Base-by-base conservation (phyloP, 2,797 vertebrate genomes). In the Holocentrus rufus region DNA sequence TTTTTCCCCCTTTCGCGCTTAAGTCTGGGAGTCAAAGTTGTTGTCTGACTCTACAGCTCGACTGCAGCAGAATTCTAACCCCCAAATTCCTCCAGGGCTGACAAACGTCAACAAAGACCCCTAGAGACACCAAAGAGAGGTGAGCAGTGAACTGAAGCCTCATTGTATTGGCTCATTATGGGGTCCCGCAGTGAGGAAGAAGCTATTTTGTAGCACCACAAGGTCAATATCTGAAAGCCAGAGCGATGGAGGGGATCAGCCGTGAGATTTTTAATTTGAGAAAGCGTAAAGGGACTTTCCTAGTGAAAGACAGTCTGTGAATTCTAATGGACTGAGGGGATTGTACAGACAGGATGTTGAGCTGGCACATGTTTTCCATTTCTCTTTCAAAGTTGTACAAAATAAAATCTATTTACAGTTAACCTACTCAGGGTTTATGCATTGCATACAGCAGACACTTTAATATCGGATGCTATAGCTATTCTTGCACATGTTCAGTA, bases 51-150 rank as follows among this genome's bases (percentile, higher is more conserved):
- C 82, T 81, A 46, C 83, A 65, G 81, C 85, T 69, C 63, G 73
- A 73, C 85, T 81, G 74, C 79, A 79, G 88, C 84, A 86, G 74
- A 87, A 88, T 89, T 88, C 84, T 64, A 89, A 79, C 86, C 69
- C 85, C 82, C 61, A 87, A 84, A 89, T 89, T 92, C 89, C 88
- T 90, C 80, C 79, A 77, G 82, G 91, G 86, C 91, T 91, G 91
- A 92, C 87, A 93, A 92, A 92, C 70, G 83, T 91, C 90, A 91
- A 93, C 93, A 93, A 93, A 92, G 91, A 89, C 86, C 86, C 89
- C 22, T 46, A 85, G 87, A 91, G 83, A 92, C 87, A 89, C 89
- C 88, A 92, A 89, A 91, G 90, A 91, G 87, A 92, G 90, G 90
- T 91, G 92, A 89, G 90, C 92, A 92, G 87, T 89, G 88, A 93